Base-by-base conservation (phyloP, 2,113 vertebrate species). In the Planiliza haematocheilus region DNA sequence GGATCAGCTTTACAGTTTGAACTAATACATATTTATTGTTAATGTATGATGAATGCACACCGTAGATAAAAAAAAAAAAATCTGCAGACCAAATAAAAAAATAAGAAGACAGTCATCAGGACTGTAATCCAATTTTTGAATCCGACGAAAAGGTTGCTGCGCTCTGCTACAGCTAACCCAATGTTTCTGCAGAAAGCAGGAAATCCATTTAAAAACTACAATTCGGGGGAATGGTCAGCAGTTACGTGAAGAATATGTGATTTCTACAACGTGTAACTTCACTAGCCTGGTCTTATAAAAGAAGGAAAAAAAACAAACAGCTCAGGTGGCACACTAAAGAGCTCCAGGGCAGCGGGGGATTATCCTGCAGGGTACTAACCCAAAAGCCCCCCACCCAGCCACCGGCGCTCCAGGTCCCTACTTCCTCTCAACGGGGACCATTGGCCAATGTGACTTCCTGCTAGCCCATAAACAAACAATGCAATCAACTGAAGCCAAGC, bases 401-500 rank as follows among this genome's bases (percentile, higher is more conserved):
- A 3, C 51, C 9, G 1, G 52, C 38, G n/a, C 69, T 70, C 45
- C 50, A 72, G 68, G 55, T 75, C 71, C 17, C 71, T 36, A 79
- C 83, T 88, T 90, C 80, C 85, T 86, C 78, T 74, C 78, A 83
- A 84, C 45, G 42, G 86, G 79, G 82, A 85, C 79, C 77, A 64
- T 69, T 79, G 75, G 64, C 57, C 77, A 66, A 48, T 84, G 82
- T 78, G 79, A 83, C 89, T 85, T 91, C 89, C 88, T 91, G 73
- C 67, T 59, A 61, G 81, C 77, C 69, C 86, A 90, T 92, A 89
- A 92, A 92, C 88, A 91, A 91, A 89, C 85, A 89, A 81, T 72
- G 85, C 80, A 84, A 84, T 85, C 79, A 87, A 84, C 84, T 90
- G 84, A 89, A 89, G 77, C 89, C 83, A 84, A 69, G 74, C 90